Evolutionary conservation across 2,113 vertebrate species (phyloP).

Genomic region (Bufo bufo): DNA sequence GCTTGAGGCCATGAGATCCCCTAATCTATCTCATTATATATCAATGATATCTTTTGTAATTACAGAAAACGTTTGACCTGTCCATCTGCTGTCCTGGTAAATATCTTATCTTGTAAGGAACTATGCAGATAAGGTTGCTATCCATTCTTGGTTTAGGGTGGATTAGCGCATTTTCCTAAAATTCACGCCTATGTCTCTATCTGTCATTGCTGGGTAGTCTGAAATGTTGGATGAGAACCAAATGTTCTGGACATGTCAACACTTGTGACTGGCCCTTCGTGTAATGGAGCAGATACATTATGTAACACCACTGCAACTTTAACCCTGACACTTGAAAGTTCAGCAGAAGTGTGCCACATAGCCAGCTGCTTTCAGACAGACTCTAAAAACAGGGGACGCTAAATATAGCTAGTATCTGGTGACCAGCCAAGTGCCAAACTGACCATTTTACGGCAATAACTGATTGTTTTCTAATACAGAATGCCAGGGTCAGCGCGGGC

Average conservation of each 20-base stretch:
- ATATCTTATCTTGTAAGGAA: background rate
- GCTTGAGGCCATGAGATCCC: too few relatives aligned
- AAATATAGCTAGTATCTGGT: constrained; percentile 4
- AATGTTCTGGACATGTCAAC: background rate
- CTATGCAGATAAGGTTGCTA: background rate
- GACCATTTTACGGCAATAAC: background rate
- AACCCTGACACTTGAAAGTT: constrained; percentile 7
- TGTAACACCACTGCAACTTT: background rate
- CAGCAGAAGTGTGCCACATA: background rate
- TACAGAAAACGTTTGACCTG: background rate
- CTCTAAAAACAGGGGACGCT: background rate
- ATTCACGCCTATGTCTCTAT: background rate
- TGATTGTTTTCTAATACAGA: background rate
- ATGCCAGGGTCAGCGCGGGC: background rate
- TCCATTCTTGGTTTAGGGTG: background rate
- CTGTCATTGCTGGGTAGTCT: background rate
- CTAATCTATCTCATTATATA: too few relatives aligned
- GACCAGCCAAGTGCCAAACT: background rate
- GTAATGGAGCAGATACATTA: background rate
- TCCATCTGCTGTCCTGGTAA: background rate
- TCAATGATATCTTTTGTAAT: too few relatives aligned
- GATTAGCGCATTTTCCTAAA: background rate
- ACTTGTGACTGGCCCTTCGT: too few relatives aligned
- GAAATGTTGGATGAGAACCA: background rate
- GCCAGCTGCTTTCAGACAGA: background rate